Conservation (phyloP, 2,113 vertebrate species). For the Desmodus rotundus region DNA sequence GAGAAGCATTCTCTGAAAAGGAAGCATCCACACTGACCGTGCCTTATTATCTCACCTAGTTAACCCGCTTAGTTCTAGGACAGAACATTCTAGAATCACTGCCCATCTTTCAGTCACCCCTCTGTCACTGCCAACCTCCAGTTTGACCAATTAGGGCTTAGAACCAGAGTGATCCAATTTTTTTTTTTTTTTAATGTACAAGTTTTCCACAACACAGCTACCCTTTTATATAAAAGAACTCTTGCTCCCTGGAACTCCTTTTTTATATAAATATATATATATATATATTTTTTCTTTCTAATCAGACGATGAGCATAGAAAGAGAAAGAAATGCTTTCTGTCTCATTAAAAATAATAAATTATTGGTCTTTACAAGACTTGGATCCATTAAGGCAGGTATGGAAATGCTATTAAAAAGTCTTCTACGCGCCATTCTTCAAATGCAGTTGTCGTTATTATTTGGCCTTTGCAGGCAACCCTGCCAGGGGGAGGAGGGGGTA, state of each 20-base stretch:
- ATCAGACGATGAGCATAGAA: conserved; percentile 82
- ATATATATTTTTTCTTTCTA: conserved; percentile 52
- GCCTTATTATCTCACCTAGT: neutral
- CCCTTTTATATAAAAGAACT: conserved; percentile 48
- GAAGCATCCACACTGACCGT: rapidly evolving
- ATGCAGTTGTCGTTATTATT: neutral
- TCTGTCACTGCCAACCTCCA: conserved; percentile 40
- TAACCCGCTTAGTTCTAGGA: neutral
- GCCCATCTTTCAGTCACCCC: conserved; percentile 46
- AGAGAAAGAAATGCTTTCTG: conserved; percentile 53
- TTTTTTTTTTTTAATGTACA: conserved; percentile 29
- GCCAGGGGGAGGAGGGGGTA: rapidly evolving
- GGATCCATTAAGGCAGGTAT: conserved; percentile 62
- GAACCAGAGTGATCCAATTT: conserved; percentile 47
- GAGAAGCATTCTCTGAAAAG: no score
- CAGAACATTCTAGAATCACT: conserved; percentile 63
- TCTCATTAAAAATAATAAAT: conserved; percentile 86
- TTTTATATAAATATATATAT: conserved; percentile 75
- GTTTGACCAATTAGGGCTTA: neutral
- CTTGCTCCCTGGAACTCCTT: conserved; percentile 51
- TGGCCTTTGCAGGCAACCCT: no score
- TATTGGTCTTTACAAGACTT: conserved; percentile 90
- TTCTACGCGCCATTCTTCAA: neutral
- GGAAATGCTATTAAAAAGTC: neutral
- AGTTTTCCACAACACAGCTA: conserved; percentile 42